Base-by-base conservation (phyloP, 2,888 invertebrate species). In the Xylota sylvarum region DNA sequence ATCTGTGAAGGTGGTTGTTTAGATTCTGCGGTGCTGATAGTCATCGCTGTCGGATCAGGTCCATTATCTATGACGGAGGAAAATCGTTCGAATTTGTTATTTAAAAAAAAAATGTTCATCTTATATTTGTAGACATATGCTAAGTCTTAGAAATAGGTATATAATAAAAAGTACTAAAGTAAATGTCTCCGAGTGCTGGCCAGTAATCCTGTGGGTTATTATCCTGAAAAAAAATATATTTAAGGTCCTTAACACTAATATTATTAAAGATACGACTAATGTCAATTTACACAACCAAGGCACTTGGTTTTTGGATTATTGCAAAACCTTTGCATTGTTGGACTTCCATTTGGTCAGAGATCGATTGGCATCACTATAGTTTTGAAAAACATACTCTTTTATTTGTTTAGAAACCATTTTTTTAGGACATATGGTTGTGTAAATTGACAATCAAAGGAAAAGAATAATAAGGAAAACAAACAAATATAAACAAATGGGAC, bases 41-140 rank as follows among this genome's bases (percentile, higher is more conserved):
- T 46, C 23, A 72, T 62, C 14, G 69, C 46, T n/a, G 64, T 40
- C 9, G 19, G 43, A 9, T 77, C 70, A 23, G 55, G 27, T 32
- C 79, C 64, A 9, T 79, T 79, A 79, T 77, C 82, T 82, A 58
- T 60, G 23, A 46, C 9, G 37, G n/a, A 62, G 43, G 19, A 73
- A 67, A 35, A 30, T 37, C 37, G 4, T 35, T 67, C n/a, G 19
- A 73, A 60, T 72, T 60, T 58, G 30, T 69, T 55, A n/a, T 55
- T 55, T 23, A 12, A 65, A 58, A 56, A 67, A 9, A 55, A 55
- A 12, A 6, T 5, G 0, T 4, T 6, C 5, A 27, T 32, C n/a
- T 12, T 56, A 23, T n/a, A 14, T 56, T 32, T 3, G 12, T 43
- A 55, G 17, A 43, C 17, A 43, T 3, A 6, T 30, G 7, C 30